Base-by-base conservation (phyloP, 2,113 vertebrate species). In the Oryzias javanicus region DNA sequence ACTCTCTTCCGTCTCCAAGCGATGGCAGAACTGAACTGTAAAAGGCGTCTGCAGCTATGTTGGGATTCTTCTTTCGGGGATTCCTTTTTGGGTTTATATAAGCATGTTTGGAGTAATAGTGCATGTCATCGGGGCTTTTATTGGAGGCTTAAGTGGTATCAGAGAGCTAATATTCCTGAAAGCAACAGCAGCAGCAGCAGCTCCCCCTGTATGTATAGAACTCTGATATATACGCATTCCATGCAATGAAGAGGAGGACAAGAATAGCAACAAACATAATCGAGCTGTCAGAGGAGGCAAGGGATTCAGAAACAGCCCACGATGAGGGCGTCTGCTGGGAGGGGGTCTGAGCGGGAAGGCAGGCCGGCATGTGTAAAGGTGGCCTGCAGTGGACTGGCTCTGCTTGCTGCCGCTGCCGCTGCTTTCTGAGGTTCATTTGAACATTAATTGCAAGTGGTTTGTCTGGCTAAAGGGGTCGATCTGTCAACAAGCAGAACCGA, bases 221-320 rank as follows among this genome's bases (percentile, higher is more conserved):
- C 44, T 40, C 42, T 18, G 50, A 76, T 56, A 49, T 5, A 47
- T 10, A 35, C 22, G 40, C 27, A 42, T 42, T 12, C 46, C 44
- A 65, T 50, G 51, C 61, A 57, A 22, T 20, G 54, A 50, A 66
- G 69, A 59, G 22, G 15, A 20, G 41, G 70, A 85, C 51, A 22
- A 63, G 75, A 79, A 84, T 77, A 86, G 82, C 60, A 77, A 18
- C 75, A 74, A 70, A 65, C 55, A 45, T 55, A 49, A 42, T 41
- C 55, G 45, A 59, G 54, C 52, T 60, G 80, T 67, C 61, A 52
- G 17, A 64, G 68, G 64, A 15, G 51, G 47, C 45, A 55, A 47
- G 4, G 19, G 18, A 63, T 59, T 47, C 24, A 69, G 45, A 58
- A 29, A 48, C n/a, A 29, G 51, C 47, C 29, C 14, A 3, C 25